Evolutionary conservation across 2,797 vertebrate species (phyloP).

Genomic region (Pantherophis alleghaniensis): DNA sequence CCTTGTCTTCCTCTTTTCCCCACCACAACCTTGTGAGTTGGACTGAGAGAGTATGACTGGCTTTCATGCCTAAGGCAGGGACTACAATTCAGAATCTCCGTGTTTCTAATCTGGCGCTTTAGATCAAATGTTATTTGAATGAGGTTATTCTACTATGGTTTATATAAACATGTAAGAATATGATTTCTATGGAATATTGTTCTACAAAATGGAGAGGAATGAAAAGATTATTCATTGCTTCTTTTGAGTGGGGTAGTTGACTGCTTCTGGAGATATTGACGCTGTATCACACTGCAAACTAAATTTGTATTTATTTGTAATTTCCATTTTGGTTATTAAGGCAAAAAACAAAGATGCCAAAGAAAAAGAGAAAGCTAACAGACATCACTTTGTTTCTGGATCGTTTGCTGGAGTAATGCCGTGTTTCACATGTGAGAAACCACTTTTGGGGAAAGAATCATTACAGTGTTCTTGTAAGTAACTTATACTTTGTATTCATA

Average conservation of each 20-base stretch:
- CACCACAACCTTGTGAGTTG: not conserved
- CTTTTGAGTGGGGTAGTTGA: not conserved
- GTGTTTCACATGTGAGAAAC: constrained; percentile 89
- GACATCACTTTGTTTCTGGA: constrained; percentile 85
- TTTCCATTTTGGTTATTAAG: constrained; percentile 69
- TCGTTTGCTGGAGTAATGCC: constrained; percentile 78
- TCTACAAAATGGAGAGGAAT: not conserved
- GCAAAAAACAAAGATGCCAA: constrained; percentile 88
- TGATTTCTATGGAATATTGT: not conserved
- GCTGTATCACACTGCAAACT: not conserved
- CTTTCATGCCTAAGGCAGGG: not conserved
- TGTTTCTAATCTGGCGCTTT: not conserved
- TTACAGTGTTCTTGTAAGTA: constrained; percentile 89
- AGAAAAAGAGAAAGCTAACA: constrained; percentile 81
- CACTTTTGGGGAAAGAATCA: constrained; percentile 84
- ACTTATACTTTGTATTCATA: not conserved
- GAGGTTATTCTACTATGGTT: not conserved
- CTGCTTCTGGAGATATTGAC: not conserved
- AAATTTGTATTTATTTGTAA: constrained; percentile 16
- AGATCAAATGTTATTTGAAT: not conserved
- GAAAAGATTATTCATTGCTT: not conserved
- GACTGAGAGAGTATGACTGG: not conserved
- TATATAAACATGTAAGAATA: not conserved
- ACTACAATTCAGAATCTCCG: not conserved
- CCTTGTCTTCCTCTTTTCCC: not conserved